These are phyloP conservation scores for Cephalopterus ornatus DNA, from an alignment of 2,113 vertebrate genomes.

Conservation along the genomic window DNA sequence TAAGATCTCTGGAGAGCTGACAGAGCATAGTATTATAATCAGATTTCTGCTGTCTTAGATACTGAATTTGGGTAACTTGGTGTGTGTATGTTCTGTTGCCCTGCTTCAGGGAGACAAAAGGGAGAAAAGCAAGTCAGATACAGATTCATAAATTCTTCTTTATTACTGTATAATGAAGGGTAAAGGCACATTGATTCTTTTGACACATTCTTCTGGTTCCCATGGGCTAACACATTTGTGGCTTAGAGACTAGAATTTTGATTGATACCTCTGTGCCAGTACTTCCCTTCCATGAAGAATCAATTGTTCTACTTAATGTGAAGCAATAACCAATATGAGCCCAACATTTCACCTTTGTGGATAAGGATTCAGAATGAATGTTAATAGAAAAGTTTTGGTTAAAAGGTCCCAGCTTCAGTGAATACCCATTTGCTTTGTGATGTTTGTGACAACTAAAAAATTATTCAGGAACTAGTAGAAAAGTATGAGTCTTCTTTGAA, in stretches of 20 bases:
- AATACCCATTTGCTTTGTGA: not conserved
- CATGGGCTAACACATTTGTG: not conserved
- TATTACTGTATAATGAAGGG: not conserved
- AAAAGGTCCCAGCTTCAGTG: not conserved
- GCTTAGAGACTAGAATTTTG: not conserved
- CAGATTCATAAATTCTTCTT: not conserved
- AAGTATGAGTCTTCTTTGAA: not conserved
- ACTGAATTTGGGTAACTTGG: not conserved
- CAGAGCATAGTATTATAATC: not conserved
- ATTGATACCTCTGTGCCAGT: constrained; percentile 10
- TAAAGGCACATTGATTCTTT: not conserved
- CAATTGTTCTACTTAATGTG: not conserved
- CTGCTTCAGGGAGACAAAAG: not conserved
- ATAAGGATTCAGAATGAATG: not conserved
- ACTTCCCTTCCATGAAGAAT: not conserved
- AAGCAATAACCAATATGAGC: not conserved
- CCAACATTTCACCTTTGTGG: not conserved
- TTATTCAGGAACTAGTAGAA: not conserved
- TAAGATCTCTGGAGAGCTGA: not conserved
- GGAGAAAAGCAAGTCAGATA: not conserved
- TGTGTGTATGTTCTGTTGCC: not conserved
- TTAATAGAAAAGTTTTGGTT: not conserved
- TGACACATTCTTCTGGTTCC: not conserved
- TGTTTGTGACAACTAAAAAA: not conserved
- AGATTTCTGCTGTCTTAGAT: not conserved